Evolutionary conservation across 1,140 invertebrate genomes (phyloP).

Genomic region (Macrotrachela quadricornifera): DNA sequence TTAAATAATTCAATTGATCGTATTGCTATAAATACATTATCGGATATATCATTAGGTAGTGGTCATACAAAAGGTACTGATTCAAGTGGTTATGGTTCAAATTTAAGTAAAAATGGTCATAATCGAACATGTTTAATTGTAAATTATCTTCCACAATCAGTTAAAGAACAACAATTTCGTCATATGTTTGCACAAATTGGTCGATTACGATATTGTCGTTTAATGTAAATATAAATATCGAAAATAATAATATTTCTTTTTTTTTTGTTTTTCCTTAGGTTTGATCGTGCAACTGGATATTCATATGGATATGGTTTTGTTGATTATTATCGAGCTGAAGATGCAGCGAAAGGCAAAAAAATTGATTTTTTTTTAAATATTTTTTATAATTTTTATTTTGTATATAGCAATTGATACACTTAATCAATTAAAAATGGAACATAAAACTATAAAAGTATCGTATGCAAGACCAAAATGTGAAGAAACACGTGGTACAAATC

Average conservation of each 20-base stretch:
- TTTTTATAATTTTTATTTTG: too few relatives aligned
- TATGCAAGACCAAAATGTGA: conserved; percentile 6
- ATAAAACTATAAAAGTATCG: conserved; percentile 6
- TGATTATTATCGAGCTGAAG: conserved; percentile 2
- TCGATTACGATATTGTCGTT: neutral
- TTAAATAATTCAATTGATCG: too few relatives aligned
- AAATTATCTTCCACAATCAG: conserved; percentile 8
- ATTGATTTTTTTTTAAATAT: too few relatives aligned
- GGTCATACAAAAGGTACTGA: too few relatives aligned
- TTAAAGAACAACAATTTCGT: conserved; percentile 7
- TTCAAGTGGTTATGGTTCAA: too few relatives aligned
- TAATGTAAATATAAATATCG: neutral
- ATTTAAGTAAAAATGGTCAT: too few relatives aligned
- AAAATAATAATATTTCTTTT: neutral
- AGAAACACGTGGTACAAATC: conserved; percentile 8
- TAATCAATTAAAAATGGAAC: conserved; percentile 2
- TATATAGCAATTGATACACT: neutral
- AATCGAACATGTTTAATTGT: conserved; percentile 40
- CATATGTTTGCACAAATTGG: neutral
- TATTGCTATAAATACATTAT: too few relatives aligned
- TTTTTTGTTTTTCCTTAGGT: neutral
- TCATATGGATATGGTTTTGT: conserved; percentile 9
- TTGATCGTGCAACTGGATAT: neutral
- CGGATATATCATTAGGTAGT: too few relatives aligned
- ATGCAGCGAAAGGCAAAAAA: neutral